phyloP scores from a whole-genome alignment of 2,797 vertebrate genomes.

The Chiroxiphia lanceolata region DNA sequence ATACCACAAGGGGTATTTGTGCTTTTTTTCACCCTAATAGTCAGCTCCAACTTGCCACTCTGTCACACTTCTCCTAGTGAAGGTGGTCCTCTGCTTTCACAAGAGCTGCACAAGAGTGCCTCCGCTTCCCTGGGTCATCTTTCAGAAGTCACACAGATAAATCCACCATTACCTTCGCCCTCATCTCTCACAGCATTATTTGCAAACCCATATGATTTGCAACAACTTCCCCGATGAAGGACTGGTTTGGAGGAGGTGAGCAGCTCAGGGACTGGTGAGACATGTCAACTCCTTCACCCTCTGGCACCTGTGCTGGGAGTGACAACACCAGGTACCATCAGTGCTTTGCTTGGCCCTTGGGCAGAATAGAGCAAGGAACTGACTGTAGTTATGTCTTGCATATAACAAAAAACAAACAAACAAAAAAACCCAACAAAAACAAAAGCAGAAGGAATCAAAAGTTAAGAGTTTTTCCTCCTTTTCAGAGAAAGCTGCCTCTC shows the following conservation, averaged over 20 bases:
- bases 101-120: neutral
- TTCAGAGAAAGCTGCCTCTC: neutral
- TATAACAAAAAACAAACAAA: neutral
- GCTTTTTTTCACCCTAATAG: neutral
- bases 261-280: neutral
- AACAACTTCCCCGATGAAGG: neutral
- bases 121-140: neutral
- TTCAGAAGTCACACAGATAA: neutral
- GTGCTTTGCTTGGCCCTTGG: neutral
- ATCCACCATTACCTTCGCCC: rapidly evolving
- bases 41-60: neutral
- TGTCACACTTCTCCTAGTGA: neutral
- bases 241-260: neutral
- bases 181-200: neutral
- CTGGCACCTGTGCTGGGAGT: neutral
- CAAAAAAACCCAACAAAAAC: neutral
- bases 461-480: neutral
- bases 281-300: neutral
- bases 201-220: neutral
- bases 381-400: neutral
- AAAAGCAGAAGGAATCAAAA: neutral
- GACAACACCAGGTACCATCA: neutral
- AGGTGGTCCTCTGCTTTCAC: neutral
- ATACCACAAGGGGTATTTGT: neutral
- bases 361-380: neutral